These are phyloP conservation scores for Campopleginae sp. DNA, from an alignment of 2,888 invertebrate species.

Conservation along the genomic window DNA sequence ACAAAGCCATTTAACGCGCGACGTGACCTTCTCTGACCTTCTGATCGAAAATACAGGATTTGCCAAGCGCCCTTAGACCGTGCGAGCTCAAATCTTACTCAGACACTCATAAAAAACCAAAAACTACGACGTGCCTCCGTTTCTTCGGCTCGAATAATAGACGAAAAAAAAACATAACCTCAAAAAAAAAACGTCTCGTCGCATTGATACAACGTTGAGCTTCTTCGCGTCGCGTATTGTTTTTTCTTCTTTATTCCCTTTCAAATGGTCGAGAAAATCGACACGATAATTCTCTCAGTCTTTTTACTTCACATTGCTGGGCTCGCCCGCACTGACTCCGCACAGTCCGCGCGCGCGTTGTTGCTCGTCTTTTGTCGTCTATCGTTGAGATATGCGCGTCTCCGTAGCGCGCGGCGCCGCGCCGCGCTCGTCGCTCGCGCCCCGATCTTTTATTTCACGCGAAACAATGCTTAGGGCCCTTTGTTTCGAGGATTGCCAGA, in stretches of 20 bases:
- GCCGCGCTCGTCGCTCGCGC: too few relatives aligned
- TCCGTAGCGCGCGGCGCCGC: conserved; percentile 34
- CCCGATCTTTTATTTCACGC: conserved; percentile 82
- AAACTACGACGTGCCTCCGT: background rate
- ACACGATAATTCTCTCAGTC: conserved; percentile 2
- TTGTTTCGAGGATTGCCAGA: conserved; percentile 83
- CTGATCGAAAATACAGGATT: background rate
- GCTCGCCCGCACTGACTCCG: conserved; percentile 55
- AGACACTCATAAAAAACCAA: too few relatives aligned
- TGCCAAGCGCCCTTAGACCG: background rate
- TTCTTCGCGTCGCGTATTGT: background rate
- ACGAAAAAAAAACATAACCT: too few relatives aligned
- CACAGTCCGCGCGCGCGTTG: conserved; percentile 51
- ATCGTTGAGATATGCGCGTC: conserved; percentile 73
- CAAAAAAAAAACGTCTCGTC: background rate
- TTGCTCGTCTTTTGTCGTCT: conserved; percentile 71
- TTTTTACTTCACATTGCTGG: background rate
- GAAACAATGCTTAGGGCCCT: conserved; percentile 80
- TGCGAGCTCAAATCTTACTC: too few relatives aligned
- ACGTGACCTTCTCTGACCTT: background rate
- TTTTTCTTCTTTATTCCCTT: background rate
- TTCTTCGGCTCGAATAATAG: background rate
- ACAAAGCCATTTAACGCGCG: background rate
- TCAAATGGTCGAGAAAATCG: background rate
- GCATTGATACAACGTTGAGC: background rate